A percentile compares a stretch with the other conserved stretches of the same genome.
These are phyloP conservation scores for Leuciscus waleckii DNA, from an alignment of 2,797 vertebrate genomes.

Conservation along the genomic window DNA sequence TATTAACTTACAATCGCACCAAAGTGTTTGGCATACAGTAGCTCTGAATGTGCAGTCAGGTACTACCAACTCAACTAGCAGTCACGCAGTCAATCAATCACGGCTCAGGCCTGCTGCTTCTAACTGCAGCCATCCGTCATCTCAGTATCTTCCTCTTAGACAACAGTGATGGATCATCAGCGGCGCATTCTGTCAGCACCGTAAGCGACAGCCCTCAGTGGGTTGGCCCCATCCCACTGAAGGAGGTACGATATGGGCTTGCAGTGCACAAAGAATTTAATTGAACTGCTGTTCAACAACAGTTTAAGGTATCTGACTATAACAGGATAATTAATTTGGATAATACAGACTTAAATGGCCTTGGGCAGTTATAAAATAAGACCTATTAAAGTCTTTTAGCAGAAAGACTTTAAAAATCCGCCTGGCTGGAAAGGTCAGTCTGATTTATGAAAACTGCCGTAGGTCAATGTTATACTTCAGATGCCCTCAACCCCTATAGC, in stretches of 20 bases:
- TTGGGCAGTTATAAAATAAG: slow-evolving; percentile 21
- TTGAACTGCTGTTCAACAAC: slow-evolving; percentile 18
- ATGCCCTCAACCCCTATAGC: slow-evolving; percentile 3
- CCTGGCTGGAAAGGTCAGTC: slow-evolving; percentile 5
- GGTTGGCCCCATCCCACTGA: slow-evolving; percentile 5
- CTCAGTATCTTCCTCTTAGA: slow-evolving; percentile 74
- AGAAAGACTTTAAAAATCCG: slow-evolving; percentile 35
- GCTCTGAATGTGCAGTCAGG: slow-evolving; percentile 14
- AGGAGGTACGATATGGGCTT: slow-evolving; percentile 24
- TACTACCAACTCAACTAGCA: slow-evolving; percentile 42
- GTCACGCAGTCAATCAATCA: slow-evolving; percentile 52
- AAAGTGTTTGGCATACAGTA: slow-evolving; percentile 34
- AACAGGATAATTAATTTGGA: slow-evolving; percentile 43
- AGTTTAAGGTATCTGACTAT: slow-evolving; percentile 34
- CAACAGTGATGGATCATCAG: slow-evolving; percentile 75
- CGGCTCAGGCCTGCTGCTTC: slow-evolving; percentile 28
- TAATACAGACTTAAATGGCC: slow-evolving; percentile 33
- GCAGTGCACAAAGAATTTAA: slow-evolving; percentile 31
- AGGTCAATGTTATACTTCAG: slow-evolving; percentile 24
- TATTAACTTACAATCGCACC: slow-evolving; percentile 1
- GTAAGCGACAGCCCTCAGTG: slow-evolving; percentile 3
- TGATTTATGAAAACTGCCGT: slow-evolving; percentile 33
- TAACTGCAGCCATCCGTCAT: slow-evolving; percentile 74
- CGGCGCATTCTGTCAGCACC: slow-evolving; percentile 59
- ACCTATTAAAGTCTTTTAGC: slow-evolving; percentile 32